Conservation (phyloP, 1,140 invertebrate species). For the Medauroidea extradentata region DNA sequence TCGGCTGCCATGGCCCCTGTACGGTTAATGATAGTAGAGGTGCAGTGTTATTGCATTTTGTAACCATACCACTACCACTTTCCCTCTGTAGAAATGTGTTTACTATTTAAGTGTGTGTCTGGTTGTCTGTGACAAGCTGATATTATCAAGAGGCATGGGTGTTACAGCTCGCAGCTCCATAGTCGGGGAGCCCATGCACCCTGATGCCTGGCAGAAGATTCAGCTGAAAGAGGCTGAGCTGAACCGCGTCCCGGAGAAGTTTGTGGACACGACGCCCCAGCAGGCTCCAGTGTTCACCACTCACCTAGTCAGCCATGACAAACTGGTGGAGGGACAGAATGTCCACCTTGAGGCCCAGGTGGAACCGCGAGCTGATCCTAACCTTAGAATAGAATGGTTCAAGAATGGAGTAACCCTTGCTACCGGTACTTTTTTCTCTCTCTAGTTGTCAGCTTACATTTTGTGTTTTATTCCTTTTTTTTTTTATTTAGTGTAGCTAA, state of each 20-base stretch:
- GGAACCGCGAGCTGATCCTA: constrained; percentile 93
- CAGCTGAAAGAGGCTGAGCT: constrained; percentile 83
- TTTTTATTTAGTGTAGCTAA: constrained; percentile 2
- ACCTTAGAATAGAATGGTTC: constrained; percentile 86
- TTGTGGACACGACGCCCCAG: constrained; percentile 72
- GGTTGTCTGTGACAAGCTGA: no score
- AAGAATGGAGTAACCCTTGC: constrained; percentile 85
- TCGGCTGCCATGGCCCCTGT: no score
- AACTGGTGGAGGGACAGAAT: constrained; percentile 82
- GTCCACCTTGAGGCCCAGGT: constrained; percentile 92
- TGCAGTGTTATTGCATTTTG: no score
- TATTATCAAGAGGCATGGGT: no score
- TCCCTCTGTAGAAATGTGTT: no score
- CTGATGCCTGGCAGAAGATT: constrained; percentile 85
- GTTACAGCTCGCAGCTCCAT: constrained; percentile 71
- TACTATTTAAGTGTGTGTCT: no score
- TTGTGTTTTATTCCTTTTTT: neutral
- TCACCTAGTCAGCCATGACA: constrained; percentile 81
- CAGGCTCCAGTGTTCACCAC: constrained; percentile 88
- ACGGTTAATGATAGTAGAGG: no score
- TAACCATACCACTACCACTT: no score
- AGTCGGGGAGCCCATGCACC: constrained; percentile 72
- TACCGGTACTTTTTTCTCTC: constrained; percentile 53
- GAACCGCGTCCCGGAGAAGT: constrained; percentile 80
- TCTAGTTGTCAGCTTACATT: no score